These are phyloP conservation scores for Silvanus unidentatus DNA, from an alignment of 2,888 invertebrate species.

Conservation along the genomic window DNA sequence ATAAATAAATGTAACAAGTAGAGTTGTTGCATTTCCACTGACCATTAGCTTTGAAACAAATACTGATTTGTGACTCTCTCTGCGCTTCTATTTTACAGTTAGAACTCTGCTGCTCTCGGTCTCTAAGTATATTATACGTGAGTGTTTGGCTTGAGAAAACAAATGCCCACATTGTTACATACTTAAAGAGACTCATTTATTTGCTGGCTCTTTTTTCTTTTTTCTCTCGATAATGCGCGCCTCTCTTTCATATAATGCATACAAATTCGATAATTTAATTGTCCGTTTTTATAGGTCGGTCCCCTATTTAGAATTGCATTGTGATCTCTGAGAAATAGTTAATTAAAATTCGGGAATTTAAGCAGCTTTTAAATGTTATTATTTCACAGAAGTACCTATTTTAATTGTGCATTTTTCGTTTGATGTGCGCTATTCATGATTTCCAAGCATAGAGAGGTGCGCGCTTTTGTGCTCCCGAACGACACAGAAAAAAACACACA, in stretches of 20 bases:
- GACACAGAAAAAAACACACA: slow-evolving; percentile 15
- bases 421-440: slow-evolving; percentile 26
- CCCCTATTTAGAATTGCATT: slow-evolving; percentile 19
- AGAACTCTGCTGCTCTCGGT: no score
- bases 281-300: slow-evolving; percentile 10
- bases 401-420: no score
- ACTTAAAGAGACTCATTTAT: slow-evolving; percentile 19
- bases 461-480: slow-evolving; percentile 8
- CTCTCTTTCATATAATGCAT: no score
- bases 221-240: no score
- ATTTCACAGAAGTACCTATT: slow-evolving; percentile 29
- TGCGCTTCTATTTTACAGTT: slow-evolving; percentile 22
- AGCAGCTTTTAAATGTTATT: slow-evolving; percentile 32
- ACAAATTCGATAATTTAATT: slow-evolving; percentile 22
- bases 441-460: no score
- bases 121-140: no score
- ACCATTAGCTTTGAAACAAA: slow-evolving; percentile 33
- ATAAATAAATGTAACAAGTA: slow-evolving; percentile 24
- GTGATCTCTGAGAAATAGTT: slow-evolving; percentile 37
- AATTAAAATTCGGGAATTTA: slow-evolving; percentile 39
- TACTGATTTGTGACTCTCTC: slow-evolving; percentile 31
- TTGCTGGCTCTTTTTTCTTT: slow-evolving; percentile 17
- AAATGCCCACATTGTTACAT: slow-evolving; percentile 19
- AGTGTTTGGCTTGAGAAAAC: slow-evolving; percentile 11
- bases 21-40: slow-evolving; percentile 23